Percentiles rank a stretch among this genome's conserved stretches.
Evolutionary conservation across 1,140 invertebrate genomes (phyloP).

Genomic region (Zaprionus africanus): DNA sequence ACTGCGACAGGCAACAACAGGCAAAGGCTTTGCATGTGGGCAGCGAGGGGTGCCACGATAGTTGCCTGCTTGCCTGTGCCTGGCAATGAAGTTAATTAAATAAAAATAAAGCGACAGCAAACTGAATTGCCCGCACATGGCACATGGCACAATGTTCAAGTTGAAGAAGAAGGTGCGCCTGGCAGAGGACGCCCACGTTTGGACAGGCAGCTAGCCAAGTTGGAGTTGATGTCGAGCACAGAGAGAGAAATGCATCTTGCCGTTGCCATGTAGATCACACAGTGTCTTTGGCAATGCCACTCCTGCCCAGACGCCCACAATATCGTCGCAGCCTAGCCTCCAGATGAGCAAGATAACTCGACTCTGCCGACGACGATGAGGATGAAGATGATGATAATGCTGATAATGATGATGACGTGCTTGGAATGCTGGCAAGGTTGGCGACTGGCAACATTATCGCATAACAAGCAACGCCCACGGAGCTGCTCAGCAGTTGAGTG

Average conservation of each 20-base stretch:
- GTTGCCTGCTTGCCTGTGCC: slow-evolving; percentile 39
- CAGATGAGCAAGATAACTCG: neutral
- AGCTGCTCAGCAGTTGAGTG: slow-evolving; percentile 37
- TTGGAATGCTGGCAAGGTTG: slow-evolving; percentile 24
- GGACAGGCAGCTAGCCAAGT: slow-evolving; percentile 31
- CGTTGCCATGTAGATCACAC: slow-evolving; percentile 49
- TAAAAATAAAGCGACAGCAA: slow-evolving; percentile 76
- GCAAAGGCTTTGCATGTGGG: slow-evolving; percentile 57
- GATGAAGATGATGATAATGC: neutral
- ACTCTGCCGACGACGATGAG: neutral
- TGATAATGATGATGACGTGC: slow-evolving; percentile 10
- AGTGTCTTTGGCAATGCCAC: slow-evolving; percentile 33
- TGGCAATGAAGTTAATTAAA: slow-evolving; percentile 76
- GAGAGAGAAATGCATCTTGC: slow-evolving; percentile 31
- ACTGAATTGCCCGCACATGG: slow-evolving; percentile 56
- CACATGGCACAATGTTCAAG: neutral
- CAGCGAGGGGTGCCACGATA: slow-evolving; percentile 18
- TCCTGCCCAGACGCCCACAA: slow-evolving; percentile 46
- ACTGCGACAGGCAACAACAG: slow-evolving; percentile 48
- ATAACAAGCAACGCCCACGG: slow-evolving; percentile 41
- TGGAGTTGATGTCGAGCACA: slow-evolving; percentile 21
- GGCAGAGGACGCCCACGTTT: slow-evolving; percentile 28
- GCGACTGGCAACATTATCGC: slow-evolving; percentile 19
- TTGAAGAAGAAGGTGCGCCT: slow-evolving; percentile 37
- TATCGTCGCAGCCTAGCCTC: slow-evolving; percentile 10